phyloP scores from a whole-genome alignment of 92 coral and sea anemone genomes.

The Virgularia gustaviana region DNA sequence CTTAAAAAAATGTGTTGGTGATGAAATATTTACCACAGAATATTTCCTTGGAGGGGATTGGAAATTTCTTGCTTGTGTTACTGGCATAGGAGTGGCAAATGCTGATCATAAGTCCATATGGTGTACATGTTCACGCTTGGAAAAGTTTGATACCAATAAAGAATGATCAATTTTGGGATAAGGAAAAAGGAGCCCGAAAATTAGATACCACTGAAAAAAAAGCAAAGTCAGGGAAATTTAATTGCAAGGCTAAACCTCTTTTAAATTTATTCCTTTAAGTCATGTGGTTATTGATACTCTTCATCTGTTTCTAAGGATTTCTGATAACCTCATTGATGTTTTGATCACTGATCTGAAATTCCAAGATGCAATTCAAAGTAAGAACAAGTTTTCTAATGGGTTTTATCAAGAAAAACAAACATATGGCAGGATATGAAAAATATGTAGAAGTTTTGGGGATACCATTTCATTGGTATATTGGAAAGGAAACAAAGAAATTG shows the following conservation, averaged over 20 bases:
- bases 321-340: constrained; percentile 49
- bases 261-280: constrained; percentile 50
- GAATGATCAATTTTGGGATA: constrained; percentile 26
- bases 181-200: constrained; percentile 19
- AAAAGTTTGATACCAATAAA: constrained; percentile 12
- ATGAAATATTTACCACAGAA: too few relatives aligned
- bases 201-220: not conserved
- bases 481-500: constrained; percentile 38
- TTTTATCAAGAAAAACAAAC: constrained; percentile 20
- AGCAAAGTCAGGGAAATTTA: not conserved
- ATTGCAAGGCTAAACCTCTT: constrained; percentile 26
- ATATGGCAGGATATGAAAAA: constrained; percentile 34
- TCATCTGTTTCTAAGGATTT: constrained; percentile 60
- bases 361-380: not conserved
- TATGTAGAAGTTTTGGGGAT: constrained; percentile 31
- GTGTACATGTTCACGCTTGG: constrained; percentile 39
- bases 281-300: constrained; percentile 61
- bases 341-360: constrained; percentile 45
- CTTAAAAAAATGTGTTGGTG: too few relatives aligned
- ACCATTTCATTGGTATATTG: constrained; percentile 34
- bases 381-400: constrained; percentile 35
- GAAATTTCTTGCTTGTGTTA: constrained; percentile 52
- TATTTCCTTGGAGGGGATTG: constrained; percentile 52
- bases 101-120: constrained; percentile 41
- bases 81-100: constrained; percentile 55